Conservation (phyloP, 2,113 vertebrate species). For the Falcunculus frontatus region DNA sequence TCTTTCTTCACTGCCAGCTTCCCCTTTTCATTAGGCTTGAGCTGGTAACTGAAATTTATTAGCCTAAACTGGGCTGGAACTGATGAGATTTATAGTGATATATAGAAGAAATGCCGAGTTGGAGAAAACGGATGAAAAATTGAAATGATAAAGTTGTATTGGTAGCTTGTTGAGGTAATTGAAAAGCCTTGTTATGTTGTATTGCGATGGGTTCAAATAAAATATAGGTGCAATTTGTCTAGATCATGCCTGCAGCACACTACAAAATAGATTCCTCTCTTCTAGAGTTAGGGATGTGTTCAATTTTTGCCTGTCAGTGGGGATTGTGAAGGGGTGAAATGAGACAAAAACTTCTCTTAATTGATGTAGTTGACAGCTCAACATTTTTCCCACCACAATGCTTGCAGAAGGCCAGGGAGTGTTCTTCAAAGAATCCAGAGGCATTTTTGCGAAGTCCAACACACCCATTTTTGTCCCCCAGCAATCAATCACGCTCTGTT, state of each 20-base stretch:
- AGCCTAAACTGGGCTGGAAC: slow-evolving; percentile 56
- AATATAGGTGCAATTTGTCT: slow-evolving; percentile 68
- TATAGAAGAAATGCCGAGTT: slow-evolving; percentile 48
- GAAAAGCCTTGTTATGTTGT: slow-evolving; percentile 64
- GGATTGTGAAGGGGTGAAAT: slow-evolving; percentile 27
- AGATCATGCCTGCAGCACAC: slow-evolving; percentile 58
- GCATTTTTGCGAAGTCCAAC: neutral
- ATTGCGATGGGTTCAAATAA: slow-evolving; percentile 67
- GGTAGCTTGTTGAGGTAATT: slow-evolving; percentile 71
- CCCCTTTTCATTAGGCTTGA: slow-evolving; percentile 60
- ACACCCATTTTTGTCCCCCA: neutral
- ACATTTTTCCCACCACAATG: neutral
- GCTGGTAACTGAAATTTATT: slow-evolving; percentile 71
- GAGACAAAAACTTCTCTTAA: slow-evolving; percentile 55
- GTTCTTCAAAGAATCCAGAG: neutral
- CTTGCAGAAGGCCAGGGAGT: neutral
- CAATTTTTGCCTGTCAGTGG: slow-evolving; percentile 58
- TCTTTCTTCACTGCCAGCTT: slow-evolving; percentile 35
- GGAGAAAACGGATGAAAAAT: slow-evolving; percentile 69
- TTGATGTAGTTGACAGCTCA: neutral
- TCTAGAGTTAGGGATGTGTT: slow-evolving; percentile 24
- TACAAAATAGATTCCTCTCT: slow-evolving; percentile 39
- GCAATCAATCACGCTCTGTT: neutral
- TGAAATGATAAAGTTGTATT: slow-evolving; percentile 68
- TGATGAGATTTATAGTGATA: slow-evolving; percentile 70